phyloP scores from a whole-genome alignment of 2,888 invertebrate species.

The Bellardia pandia region DNA sequence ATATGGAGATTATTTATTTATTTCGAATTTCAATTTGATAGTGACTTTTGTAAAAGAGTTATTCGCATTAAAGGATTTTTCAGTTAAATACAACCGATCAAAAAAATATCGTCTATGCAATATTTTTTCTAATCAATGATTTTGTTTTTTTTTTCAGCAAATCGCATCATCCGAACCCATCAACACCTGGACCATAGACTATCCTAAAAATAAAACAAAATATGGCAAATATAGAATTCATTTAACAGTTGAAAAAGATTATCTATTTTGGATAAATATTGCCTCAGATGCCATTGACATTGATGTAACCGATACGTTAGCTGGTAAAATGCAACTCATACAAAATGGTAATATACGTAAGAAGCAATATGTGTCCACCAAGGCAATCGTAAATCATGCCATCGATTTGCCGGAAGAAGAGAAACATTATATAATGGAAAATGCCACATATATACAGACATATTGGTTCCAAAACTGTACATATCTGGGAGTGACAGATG shows the following conservation, averaged over 20 bases:
- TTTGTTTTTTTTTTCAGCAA: constrained; percentile 77
- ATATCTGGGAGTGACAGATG: constrained; percentile 87
- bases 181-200: constrained; percentile 87
- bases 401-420: constrained; percentile 87
- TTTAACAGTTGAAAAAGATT: constrained; percentile 84
- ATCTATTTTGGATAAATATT: constrained; percentile 80
- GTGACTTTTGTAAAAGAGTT: no score
- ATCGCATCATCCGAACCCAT: constrained; percentile 84
- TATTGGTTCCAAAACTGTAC: constrained; percentile 93
- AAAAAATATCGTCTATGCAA: no score
- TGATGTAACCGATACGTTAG: constrained; percentile 86
- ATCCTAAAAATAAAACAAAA: constrained; percentile 84
- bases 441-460: constrained; percentile 86
- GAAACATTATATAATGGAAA: constrained; percentile 85
- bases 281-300: constrained; percentile 84
- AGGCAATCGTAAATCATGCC: constrained; percentile 86
- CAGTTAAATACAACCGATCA: no score
- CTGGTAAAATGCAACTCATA: constrained; percentile 87
- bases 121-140: neutral
- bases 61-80: no score
- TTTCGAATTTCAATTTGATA: no score
- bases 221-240: constrained; percentile 87
- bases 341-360: constrained; percentile 87
- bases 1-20: no score
- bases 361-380: constrained; percentile 87